phyloP scores from a whole-genome alignment of 2,797 vertebrate species.

The Rhynchonycteris naso region DNA sequence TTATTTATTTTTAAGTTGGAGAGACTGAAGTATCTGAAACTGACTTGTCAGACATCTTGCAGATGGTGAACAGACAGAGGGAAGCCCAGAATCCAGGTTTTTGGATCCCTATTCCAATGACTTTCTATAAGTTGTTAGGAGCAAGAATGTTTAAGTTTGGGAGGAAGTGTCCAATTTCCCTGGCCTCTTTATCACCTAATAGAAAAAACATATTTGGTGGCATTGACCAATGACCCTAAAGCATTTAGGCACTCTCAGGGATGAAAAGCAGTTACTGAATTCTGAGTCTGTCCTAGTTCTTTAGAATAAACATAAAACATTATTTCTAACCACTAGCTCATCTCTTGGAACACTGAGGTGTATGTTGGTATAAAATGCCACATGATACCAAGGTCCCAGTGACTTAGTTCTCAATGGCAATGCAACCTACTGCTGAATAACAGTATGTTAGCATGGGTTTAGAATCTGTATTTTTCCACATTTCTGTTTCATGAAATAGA shows the following conservation, averaged over 20 bases:
- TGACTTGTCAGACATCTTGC: background rate
- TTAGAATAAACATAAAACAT: background rate
- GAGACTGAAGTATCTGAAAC: background rate
- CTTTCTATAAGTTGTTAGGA: background rate
- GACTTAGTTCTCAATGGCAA: background rate
- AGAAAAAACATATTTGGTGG: background rate
- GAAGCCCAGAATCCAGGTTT: background rate
- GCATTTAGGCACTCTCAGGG: background rate
- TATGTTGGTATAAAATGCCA: background rate
- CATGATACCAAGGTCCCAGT: rapidly evolving
- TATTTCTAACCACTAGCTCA: constrained; percentile 6
- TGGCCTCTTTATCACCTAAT: background rate
- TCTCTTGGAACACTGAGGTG: background rate
- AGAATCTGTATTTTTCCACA: background rate
- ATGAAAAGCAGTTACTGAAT: constrained; percentile 13
- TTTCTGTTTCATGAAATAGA: constrained; percentile 5
- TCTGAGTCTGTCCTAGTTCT: background rate
- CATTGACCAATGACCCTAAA: background rate
- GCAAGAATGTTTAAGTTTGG: background rate
- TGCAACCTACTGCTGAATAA: background rate
- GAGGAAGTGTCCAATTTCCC: background rate
- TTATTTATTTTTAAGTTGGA: background rate
- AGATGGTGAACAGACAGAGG: background rate
- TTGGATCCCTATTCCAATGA: background rate
- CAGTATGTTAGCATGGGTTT: background rate